phyloP scores from a whole-genome alignment of 2,113 vertebrate species.

The Proteles cristata region DNA sequence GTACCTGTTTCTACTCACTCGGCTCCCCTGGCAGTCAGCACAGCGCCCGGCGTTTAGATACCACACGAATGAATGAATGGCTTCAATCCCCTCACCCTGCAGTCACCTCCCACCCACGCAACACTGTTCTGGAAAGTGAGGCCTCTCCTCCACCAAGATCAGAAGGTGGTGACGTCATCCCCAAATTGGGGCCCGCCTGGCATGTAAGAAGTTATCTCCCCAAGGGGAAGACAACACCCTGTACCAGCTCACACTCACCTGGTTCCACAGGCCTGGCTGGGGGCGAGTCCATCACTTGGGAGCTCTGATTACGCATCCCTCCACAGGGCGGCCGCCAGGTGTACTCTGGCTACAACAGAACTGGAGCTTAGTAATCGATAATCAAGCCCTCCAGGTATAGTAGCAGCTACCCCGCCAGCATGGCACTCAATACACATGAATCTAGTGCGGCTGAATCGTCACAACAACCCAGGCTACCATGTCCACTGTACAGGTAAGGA shows the following conservation, averaged over 20 bases:
- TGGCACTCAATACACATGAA: neutral
- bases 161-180: neutral
- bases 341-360: conserved; percentile 86
- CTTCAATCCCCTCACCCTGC: neutral
- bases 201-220: neutral
- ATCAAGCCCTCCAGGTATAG: neutral
- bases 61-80: neutral
- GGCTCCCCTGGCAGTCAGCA: neutral
- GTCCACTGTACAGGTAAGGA: neutral
- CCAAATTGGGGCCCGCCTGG: neutral
- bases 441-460: neutral
- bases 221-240: fast-evolving
- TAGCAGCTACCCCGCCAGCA: neutral
- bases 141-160: neutral
- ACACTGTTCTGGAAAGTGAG: neutral
- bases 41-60: neutral
- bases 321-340: conserved; percentile 93
- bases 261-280: conserved; percentile 88
- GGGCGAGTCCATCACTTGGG: conserved; percentile 84
- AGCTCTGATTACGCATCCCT: conserved; percentile 88
- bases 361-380: neutral
- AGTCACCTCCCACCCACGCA: neutral
- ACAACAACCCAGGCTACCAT: neutral
- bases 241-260: conserved; percentile 84
- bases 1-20: neutral